These are phyloP conservation scores for Lamprotornis superbus DNA, from an alignment of 2,113 vertebrate species.

Conservation along the genomic window DNA sequence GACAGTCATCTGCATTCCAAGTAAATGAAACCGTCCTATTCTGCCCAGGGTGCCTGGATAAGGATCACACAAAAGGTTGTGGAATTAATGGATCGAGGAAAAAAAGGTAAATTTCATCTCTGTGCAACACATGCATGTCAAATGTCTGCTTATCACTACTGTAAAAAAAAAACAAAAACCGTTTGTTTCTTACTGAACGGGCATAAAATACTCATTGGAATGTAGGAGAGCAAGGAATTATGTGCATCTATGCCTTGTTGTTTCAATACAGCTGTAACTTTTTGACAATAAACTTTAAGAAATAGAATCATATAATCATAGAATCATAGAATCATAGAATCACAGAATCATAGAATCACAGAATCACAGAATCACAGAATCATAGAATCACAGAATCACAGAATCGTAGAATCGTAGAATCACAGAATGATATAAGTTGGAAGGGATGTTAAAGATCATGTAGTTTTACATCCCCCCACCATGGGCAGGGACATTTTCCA, in stretches of 20 bases:
- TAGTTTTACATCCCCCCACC: neutral
- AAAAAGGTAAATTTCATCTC: neutral
- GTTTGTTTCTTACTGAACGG: neutral
- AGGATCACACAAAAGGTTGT: neutral
- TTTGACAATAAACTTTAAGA: neutral
- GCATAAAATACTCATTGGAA: neutral
- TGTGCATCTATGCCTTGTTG: neutral
- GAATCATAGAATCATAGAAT: neutral
- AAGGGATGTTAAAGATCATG: neutral
- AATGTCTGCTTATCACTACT: neutral
- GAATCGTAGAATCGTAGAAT: neutral
- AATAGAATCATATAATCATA: neutral
- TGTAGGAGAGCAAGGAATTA: neutral
- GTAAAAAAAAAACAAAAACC: neutral
- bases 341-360: too few species aligned
- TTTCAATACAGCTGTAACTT: neutral
- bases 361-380: neutral
- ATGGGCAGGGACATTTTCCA: neutral
- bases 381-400: too few species aligned
- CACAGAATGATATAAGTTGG: neutral
- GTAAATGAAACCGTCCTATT: neutral
- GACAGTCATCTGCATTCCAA: neutral
- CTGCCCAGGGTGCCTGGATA: neutral
- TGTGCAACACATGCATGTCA: neutral
- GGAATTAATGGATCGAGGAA: neutral